A percentile compares a stretch with the other conserved stretches of the same genome.
phyloP scores from a whole-genome alignment of 1,140 invertebrate genomes.

The Drosophila trapezifrons region DNA sequence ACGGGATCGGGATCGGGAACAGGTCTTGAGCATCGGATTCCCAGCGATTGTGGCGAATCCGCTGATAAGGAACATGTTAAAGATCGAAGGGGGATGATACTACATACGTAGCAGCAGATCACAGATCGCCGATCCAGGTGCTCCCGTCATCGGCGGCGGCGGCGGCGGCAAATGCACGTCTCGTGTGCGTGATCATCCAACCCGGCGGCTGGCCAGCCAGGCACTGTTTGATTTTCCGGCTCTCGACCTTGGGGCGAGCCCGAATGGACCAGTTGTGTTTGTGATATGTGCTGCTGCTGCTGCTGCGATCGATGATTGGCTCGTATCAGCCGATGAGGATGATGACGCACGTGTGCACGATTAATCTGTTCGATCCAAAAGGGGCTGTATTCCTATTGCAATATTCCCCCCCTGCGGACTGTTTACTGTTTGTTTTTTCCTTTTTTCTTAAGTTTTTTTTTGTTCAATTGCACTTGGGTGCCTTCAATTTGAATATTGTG shows the following conservation, averaged over 20 bases:
- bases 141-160: background rate
- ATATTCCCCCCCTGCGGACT: background rate
- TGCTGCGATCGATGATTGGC: constrained; percentile 13
- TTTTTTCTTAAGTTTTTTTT: background rate
- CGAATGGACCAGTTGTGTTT: constrained; percentile 32
- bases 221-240: constrained; percentile 22
- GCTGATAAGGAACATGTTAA: constrained; percentile 28
- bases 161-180: constrained; percentile 9
- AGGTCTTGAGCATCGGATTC: background rate
- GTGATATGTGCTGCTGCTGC: constrained; percentile 8
- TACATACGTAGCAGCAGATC: constrained; percentile 15
- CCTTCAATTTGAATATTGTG: constrained; percentile 2
- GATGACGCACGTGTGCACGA: constrained; percentile 23
- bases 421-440: constrained; percentile 1
- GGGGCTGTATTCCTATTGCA: background rate
- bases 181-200: constrained; percentile 28
- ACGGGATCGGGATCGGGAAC: constrained; percentile 11
- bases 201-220: constrained; percentile 1
- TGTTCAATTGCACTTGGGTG: constrained; percentile 4
- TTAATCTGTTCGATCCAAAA: background rate
- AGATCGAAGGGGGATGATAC: constrained; percentile 3
- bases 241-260: constrained; percentile 25
- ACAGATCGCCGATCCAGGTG: constrained; percentile 11
- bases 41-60: background rate
- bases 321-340: constrained; percentile 16